Percentiles rank a stretch among this genome's conserved stretches.
These are phyloP conservation scores for Chloropsis cyanopogon DNA, from an alignment of 2,113 vertebrate genomes.

Conservation along the genomic window DNA sequence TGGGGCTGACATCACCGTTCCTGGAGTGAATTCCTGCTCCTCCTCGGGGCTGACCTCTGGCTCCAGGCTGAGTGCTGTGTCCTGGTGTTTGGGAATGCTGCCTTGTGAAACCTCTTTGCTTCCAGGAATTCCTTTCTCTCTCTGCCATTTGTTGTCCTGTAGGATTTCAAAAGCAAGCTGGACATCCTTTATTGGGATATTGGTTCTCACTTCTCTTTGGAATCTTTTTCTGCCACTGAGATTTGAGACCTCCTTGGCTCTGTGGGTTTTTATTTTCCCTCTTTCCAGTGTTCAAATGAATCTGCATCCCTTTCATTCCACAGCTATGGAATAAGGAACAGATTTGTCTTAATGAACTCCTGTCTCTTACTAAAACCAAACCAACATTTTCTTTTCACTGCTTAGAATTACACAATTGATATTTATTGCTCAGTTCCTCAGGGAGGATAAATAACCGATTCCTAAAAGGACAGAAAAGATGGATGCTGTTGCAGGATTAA, in stretches of 20 bases:
- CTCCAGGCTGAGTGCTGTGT: background rate
- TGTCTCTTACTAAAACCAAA: background rate
- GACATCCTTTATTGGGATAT: background rate
- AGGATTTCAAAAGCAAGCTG: background rate
- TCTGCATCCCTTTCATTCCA: background rate
- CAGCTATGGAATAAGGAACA: background rate
- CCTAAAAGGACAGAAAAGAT: background rate
- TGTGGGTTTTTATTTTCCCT: background rate
- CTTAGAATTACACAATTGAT: background rate
- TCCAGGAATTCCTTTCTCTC: background rate
- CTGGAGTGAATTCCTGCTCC: background rate
- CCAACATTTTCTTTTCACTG: background rate
- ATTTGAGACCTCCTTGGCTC: background rate
- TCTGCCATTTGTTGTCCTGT: background rate
- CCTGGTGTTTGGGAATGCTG: background rate
- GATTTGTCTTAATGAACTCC: background rate
- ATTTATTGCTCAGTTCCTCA: background rate
- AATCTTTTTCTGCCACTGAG: background rate
- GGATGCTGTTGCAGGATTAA: background rate
- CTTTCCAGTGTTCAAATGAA: background rate
- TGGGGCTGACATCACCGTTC: conserved; percentile 9
- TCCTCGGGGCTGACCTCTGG: background rate
- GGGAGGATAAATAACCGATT: background rate
- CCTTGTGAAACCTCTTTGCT: background rate
- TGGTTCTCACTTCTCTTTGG: background rate